Evolutionary conservation across 2,113 vertebrate genomes (phyloP).

Genomic region (Amphilophus citrinellus): DNA sequence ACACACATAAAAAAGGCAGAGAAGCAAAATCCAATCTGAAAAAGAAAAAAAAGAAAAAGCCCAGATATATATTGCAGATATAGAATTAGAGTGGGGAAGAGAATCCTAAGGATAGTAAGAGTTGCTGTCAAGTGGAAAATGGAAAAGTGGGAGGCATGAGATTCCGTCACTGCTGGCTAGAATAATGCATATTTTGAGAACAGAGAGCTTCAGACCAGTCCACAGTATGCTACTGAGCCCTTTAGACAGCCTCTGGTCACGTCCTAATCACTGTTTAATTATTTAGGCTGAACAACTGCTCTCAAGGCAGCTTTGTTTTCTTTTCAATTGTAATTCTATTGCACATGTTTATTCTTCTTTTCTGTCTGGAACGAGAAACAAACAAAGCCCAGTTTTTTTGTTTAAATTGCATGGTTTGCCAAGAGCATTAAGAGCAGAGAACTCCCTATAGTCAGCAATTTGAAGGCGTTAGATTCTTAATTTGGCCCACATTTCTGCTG

Average conservation of each 20-base stretch:
- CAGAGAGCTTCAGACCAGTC: constrained; percentile 44
- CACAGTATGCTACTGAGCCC: constrained; percentile 48
- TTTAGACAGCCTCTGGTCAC: constrained; percentile 70
- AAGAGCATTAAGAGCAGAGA: constrained; percentile 37
- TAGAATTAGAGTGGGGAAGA: constrained; percentile 18
- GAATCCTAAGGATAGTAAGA: constrained; percentile 38
- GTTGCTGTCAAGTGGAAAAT: constrained; percentile 64
- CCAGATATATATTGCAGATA: constrained; percentile 12
- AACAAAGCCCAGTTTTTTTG: constrained; percentile 37
- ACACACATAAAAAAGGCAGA: constrained; percentile 33
- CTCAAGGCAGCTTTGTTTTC: constrained; percentile 70
- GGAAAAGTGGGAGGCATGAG: constrained; percentile 54
- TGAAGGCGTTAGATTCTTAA: constrained; percentile 22
- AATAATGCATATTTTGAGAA: constrained; percentile 29
- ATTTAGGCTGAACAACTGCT: constrained; percentile 72
- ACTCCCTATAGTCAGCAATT: constrained; percentile 39
- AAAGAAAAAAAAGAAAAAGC: constrained; percentile 10
- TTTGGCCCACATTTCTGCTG: constrained; percentile 16
- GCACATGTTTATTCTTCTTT: constrained; percentile 57
- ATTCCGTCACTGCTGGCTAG: constrained; percentile 45
- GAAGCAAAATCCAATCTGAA: constrained; percentile 35
- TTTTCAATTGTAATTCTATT: constrained; percentile 62
- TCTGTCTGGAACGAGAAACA: constrained; percentile 43
- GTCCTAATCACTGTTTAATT: constrained; percentile 73
- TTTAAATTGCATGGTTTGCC: constrained; percentile 52